Evolutionary conservation across 2,113 vertebrate genomes (phyloP).

Genomic region (Neodon shergylaensis): DNA sequence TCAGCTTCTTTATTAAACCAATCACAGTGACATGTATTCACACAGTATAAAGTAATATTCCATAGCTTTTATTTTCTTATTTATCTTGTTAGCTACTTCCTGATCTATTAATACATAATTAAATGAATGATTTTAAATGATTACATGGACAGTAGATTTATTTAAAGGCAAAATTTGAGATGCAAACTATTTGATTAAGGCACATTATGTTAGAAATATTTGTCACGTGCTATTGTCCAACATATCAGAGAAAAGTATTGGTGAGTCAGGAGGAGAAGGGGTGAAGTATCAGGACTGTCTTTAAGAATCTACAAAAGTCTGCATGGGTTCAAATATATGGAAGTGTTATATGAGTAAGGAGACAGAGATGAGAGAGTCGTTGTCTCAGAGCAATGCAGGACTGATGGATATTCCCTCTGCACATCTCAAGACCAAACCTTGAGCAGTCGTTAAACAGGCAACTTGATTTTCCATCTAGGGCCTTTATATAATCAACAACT

Average conservation of each 20-base stretch:
- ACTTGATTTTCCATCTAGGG: not conserved
- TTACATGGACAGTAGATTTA: not conserved
- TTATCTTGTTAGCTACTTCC: not conserved
- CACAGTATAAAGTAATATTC: too few species aligned
- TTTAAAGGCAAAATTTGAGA: conserved; percentile 4
- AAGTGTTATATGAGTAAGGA: not conserved
- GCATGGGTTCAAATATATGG: not conserved
- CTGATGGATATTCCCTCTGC: accelerated
- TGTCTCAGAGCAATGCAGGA: not conserved
- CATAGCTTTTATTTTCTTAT: not conserved
- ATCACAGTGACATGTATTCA: too few species aligned
- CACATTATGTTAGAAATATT: not conserved
- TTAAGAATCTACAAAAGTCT: not conserved
- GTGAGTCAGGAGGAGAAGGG: not conserved
- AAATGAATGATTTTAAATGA: not conserved
- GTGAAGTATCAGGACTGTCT: not conserved
- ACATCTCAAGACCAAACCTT: not conserved
- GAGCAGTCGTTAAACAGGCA: not conserved
- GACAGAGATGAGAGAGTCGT: not conserved
- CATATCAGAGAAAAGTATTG: not conserved
- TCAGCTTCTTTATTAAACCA: too few species aligned
- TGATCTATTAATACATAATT: not conserved
- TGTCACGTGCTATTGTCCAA: not conserved
- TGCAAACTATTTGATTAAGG: not conserved
- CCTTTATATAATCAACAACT: not conserved